Evolutionary conservation across 2,113 vertebrate species (phyloP).

Genomic region (Cnemophilus loriae): DNA sequence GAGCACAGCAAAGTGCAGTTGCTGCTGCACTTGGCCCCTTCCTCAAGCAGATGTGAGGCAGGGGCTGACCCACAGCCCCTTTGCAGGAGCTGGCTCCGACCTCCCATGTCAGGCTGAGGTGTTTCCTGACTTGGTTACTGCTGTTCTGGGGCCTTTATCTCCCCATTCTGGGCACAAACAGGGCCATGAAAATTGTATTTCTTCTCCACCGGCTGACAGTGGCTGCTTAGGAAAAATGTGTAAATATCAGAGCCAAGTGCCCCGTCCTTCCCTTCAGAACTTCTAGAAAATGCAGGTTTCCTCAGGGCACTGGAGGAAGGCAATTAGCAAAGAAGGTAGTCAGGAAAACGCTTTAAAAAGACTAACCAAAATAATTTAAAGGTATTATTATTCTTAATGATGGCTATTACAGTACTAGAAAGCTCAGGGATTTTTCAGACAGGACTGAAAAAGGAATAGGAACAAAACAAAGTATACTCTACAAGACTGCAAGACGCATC

Average conservation of each 20-base stretch:
- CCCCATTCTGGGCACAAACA: neutral
- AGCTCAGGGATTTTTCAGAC: neutral
- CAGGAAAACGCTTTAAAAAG: neutral
- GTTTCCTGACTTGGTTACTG: neutral
- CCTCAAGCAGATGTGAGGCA: neutral
- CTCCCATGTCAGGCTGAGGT: neutral
- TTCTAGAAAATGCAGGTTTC: neutral
- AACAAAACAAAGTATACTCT: neutral
- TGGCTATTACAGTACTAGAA: neutral
- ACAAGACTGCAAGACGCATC: neutral
- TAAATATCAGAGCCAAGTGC: neutral
- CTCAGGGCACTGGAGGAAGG: neutral
- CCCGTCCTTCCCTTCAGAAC: neutral
- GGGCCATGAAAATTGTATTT: neutral
- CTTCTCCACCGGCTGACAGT: neutral
- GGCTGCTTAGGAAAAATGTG: neutral
- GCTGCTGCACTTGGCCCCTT: neutral
- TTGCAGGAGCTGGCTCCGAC: neutral
- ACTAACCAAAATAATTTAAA: neutral
- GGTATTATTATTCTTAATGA: slow-evolving; percentile 7
- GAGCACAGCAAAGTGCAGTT: neutral
- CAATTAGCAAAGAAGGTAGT: neutral
- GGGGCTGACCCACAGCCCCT: neutral
- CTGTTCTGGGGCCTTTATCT: neutral
- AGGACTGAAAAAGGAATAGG: neutral